Base-by-base conservation (phyloP, 2,797 vertebrate genomes). In the Clarias pachynema region DNA sequence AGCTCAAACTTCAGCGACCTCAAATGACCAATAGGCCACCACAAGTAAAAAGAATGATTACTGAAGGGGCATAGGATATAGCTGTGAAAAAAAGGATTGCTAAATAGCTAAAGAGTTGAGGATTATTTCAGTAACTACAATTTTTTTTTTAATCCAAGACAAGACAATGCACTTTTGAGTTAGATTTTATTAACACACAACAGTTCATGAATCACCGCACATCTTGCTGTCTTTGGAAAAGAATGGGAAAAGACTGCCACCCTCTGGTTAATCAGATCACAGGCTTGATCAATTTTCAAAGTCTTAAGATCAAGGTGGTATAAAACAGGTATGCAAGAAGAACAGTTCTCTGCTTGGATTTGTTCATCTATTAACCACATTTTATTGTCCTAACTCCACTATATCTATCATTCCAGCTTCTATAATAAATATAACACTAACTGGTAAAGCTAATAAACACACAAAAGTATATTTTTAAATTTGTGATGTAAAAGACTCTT, bases 191-290 rank as follows among this genome's bases (percentile, higher is more conserved):
- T 37, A 34, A 62, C 9, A 20, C 44, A 20, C 29, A 75, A 49
- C 37, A n/a, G 34, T 62, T 72, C 40, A 62, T 62, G 18, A 44
- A 60, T 29, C 37, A 68, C 29, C n/a, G 5, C 66, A 20, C n/a
- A 40, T 9, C 3, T 0, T 59, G 18, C 18, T 4, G 18, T 44
- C 62, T 57, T 37, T 65, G 49, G 24, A 53, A 74, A 89, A 83
- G 31, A 77, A 85, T 87, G 86, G 85, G 86, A 90, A 84, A 93
- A 95, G 92, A 92, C 92, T 95, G 94, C 94, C 94, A 93, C 92
- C 95, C 78, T 92, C 90, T 94, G 95, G 94, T 24, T 49, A n/a
- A 59, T 66, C 44, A 57, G 44, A 22, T 56, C 26, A 78, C 10
- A n/a, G 1, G 24, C 18, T 37, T 62, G 14, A 2, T 18, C 62